Evolutionary conservation across 2,888 invertebrate species (phyloP).

Genomic region (Mactromeris polynyma): DNA sequence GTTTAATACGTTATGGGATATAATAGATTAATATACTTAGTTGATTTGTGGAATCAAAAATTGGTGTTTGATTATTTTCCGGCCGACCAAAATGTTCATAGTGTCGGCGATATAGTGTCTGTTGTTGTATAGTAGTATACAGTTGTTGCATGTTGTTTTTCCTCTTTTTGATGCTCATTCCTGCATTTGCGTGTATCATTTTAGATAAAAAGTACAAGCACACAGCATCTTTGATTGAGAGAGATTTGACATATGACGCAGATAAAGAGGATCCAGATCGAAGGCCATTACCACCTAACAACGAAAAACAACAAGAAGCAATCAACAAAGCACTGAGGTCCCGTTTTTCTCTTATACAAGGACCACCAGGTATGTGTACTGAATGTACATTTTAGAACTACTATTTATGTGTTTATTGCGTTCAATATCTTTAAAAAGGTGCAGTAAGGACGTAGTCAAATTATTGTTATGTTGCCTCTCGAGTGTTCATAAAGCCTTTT

Average conservation of each 20-base stretch:
- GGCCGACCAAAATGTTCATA: too few relatives aligned
- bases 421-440: too few relatives aligned
- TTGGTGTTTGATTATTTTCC: too few relatives aligned
- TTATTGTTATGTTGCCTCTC: too few relatives aligned
- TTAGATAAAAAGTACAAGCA: conserved; percentile 38
- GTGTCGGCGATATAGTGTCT: too few relatives aligned
- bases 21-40: background rate
- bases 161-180: too few relatives aligned
- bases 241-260: conserved; percentile 42
- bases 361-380: conserved; percentile 73
- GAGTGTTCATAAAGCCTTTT: too few relatives aligned
- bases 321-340: conserved; percentile 69
- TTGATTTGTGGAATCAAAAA: too few relatives aligned
- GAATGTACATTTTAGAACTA: background rate
- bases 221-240: conserved; percentile 25
- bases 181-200: background rate
- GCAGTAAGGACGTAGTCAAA: too few relatives aligned
- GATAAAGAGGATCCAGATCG: conserved; percentile 15
- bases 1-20: background rate
- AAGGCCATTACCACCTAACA: conserved; percentile 26
- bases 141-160: too few relatives aligned
- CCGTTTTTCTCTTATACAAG: conserved; percentile 74
- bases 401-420: too few relatives aligned
- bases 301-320: conserved; percentile 68
- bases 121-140: too few relatives aligned